phyloP scores from a whole-genome alignment of 1,140 invertebrate species.

The Helicoverpa zea region DNA sequence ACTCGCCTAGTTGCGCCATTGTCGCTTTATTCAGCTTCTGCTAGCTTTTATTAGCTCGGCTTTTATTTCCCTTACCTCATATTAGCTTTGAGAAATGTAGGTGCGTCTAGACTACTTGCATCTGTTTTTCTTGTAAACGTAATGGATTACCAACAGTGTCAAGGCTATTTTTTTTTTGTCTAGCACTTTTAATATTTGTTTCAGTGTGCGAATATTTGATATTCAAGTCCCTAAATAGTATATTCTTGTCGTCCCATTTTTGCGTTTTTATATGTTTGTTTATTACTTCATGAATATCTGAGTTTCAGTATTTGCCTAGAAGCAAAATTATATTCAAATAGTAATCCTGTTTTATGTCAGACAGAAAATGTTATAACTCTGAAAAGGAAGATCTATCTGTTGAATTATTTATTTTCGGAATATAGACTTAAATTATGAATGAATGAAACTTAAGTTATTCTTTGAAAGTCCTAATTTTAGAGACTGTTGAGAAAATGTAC shows the following conservation, averaged over 20 bases:
- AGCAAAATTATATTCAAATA: background rate
- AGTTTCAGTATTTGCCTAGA: background rate
- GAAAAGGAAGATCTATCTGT: background rate
- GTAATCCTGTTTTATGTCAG: slow-evolving; percentile 2
- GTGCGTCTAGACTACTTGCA: slow-evolving; percentile 50
- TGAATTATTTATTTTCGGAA: slow-evolving; percentile 46
- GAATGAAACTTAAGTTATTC: slow-evolving; percentile 38
- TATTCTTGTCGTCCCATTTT: slow-evolving; percentile 9
- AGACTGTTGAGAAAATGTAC: too few species aligned
- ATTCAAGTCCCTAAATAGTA: slow-evolving; percentile 22
- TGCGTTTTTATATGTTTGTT: background rate
- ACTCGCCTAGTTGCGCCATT: slow-evolving; percentile 80
- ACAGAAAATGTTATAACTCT: background rate
- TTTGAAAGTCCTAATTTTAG: slow-evolving; percentile 24
- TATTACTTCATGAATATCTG: slow-evolving; percentile 10
- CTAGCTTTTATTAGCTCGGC: slow-evolving; percentile 79
- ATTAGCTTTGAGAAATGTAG: slow-evolving; percentile 44
- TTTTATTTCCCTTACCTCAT: slow-evolving; percentile 68
- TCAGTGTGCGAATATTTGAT: slow-evolving; percentile 28
- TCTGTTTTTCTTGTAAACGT: slow-evolving; percentile 34
- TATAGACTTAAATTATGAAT: slow-evolving; percentile 49
- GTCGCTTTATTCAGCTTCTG: slow-evolving; percentile 75
- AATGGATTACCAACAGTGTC: slow-evolving; percentile 41
- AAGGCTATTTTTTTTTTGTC: slow-evolving; percentile 21
- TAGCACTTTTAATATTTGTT: slow-evolving; percentile 2